These are phyloP conservation scores for Plagodis dolabraria DNA, from an alignment of 2,888 invertebrate genomes.

Conservation along the genomic window DNA sequence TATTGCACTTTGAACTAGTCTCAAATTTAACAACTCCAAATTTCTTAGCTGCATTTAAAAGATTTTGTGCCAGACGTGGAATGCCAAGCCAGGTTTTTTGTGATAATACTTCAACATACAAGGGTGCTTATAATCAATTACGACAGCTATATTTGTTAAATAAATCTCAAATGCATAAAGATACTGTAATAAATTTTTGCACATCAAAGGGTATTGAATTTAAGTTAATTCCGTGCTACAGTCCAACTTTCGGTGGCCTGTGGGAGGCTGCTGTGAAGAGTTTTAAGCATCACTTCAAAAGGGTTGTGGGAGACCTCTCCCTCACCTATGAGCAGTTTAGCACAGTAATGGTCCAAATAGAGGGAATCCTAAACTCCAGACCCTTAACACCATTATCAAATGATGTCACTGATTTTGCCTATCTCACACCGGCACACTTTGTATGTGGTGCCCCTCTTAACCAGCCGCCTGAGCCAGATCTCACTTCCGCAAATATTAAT, in stretches of 20 bases:
- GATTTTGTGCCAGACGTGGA: no score
- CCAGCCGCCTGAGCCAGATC: constrained; percentile 12
- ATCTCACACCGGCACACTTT: constrained; percentile 17
- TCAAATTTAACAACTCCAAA: no score
- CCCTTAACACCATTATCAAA: constrained; percentile 6
- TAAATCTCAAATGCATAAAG: no score
- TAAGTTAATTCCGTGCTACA: constrained; percentile 5
- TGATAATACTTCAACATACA: no score
- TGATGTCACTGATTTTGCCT: constrained; percentile 2
- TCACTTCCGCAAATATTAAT: constrained; percentile 5
- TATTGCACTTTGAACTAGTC: no score
- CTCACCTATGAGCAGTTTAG: constrained; percentile 16
- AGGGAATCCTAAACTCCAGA: constrained; percentile 15
- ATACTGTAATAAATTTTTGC: no score
- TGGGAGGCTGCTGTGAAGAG: constrained; percentile 22
- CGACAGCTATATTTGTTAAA: no score
- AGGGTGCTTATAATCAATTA: no score
- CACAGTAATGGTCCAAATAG: constrained; percentile 8
- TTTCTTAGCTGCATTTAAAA: no score
- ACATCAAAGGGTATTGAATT: no score
- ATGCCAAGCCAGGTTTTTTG: no score
- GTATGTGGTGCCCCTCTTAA: constrained; percentile 17
- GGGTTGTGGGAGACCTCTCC: constrained; percentile 3
- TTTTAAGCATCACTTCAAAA: constrained; percentile 18
- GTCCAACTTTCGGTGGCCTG: constrained; percentile 11